Conservation (phyloP, 2,797 vertebrate species). For the Valencia hispanica region DNA sequence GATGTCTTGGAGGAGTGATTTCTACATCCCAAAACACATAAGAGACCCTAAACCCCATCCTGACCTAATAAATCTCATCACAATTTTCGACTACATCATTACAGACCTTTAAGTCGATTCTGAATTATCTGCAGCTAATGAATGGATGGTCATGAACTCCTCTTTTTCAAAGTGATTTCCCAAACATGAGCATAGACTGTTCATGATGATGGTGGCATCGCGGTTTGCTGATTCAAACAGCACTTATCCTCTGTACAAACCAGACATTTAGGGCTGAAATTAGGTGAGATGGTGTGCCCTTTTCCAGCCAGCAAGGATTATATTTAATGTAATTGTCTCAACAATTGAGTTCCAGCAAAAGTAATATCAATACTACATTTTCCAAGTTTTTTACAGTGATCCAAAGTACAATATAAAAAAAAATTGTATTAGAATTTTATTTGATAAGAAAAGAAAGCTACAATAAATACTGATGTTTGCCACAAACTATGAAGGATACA, state of each 20-base stretch:
- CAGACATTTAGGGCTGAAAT: background rate
- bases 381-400: background rate
- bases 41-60: slow-evolving; percentile 14
- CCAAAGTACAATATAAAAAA: too few relatives aligned
- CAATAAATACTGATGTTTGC: too few relatives aligned
- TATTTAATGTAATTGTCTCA: background rate
- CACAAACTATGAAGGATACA: too few relatives aligned
- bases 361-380: background rate
- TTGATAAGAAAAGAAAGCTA: background rate
- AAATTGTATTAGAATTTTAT: background rate
- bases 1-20: background rate
- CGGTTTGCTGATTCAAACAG: slow-evolving; percentile 18
- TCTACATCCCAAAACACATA: background rate
- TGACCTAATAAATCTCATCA: slow-evolving; percentile 16
- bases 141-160: slow-evolving; percentile 28
- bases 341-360: background rate
- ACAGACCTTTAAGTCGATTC: slow-evolving; percentile 1
- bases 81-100: background rate
- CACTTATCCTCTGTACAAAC: slow-evolving; percentile 6
- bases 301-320: background rate
- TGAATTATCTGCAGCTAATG: slow-evolving; percentile 25
- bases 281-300: background rate
- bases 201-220: slow-evolving; percentile 13
- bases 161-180: slow-evolving; percentile 16
- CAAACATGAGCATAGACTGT: slow-evolving; percentile 8